Percentiles rank a stretch among this genome's conserved stretches.
These are phyloP conservation scores for Cloeon dipterum DNA, from an alignment of 2,888 invertebrate species.

Conservation along the genomic window DNA sequence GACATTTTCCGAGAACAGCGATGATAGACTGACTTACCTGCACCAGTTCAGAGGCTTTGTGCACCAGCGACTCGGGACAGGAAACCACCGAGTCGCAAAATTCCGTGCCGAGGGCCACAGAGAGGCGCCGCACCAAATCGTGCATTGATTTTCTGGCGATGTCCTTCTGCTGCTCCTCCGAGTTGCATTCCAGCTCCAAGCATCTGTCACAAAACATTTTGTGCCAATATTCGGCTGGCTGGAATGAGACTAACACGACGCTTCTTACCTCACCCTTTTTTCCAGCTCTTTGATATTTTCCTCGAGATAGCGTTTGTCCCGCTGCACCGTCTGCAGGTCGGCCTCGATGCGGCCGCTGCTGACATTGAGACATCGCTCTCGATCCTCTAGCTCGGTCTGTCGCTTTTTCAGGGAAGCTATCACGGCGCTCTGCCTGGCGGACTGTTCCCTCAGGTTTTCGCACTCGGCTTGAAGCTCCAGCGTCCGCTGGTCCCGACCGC, in stretches of 20 bases:
- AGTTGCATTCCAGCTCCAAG: slow-evolving; percentile 43
- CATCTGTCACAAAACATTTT: slow-evolving; percentile 22
- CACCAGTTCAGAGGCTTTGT: slow-evolving; percentile 52
- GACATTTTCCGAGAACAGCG: no score
- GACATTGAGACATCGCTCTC: slow-evolving; percentile 43
- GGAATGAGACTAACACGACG: no score
- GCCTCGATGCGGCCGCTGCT: slow-evolving; percentile 39
- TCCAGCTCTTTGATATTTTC: slow-evolving; percentile 56
- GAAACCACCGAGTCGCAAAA: slow-evolving; percentile 27
- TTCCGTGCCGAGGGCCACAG: slow-evolving; percentile 46
- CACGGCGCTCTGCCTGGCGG: slow-evolving; percentile 58
- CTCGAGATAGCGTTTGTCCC: slow-evolving; percentile 47
- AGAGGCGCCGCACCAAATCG: slow-evolving; percentile 47
- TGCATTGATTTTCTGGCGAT: slow-evolving; percentile 30
- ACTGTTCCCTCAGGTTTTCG: slow-evolving; percentile 55
- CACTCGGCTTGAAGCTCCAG: slow-evolving; percentile 58
- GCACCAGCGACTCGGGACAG: slow-evolving; percentile 44
- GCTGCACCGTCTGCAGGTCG: slow-evolving; percentile 46
- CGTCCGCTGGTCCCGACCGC: slow-evolving; percentile 44
- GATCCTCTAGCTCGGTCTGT: slow-evolving; percentile 49
- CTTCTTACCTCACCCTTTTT: slow-evolving; percentile 26
- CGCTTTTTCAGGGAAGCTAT: slow-evolving; percentile 59
- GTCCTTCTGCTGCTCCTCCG: slow-evolving; percentile 54
- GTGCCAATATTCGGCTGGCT: no score
- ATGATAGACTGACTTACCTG: no score